phyloP scores from a whole-genome alignment of 2,113 vertebrate genomes.

The Spea bombifrons region DNA sequence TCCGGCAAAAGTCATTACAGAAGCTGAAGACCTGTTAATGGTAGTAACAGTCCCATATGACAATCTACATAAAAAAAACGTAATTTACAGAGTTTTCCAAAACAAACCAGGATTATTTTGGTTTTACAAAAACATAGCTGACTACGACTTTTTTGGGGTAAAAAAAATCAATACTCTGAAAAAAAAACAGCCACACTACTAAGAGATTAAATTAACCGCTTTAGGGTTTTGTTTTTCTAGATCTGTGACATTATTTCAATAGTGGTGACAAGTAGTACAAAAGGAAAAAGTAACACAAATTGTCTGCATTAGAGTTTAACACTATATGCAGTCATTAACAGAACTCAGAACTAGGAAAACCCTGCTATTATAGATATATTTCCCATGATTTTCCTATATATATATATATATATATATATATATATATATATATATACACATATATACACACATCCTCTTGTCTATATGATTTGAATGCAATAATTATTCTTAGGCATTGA shows the following conservation, averaged over 20 bases:
- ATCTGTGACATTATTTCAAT: background rate
- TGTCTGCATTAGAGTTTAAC: no score
- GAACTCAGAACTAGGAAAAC: no score
- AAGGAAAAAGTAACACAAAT: background rate
- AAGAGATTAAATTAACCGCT: constrained; percentile 23
- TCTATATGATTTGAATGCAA: no score
- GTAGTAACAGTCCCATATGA: background rate
- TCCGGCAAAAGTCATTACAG: background rate
- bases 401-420: no score
- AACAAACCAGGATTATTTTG: constrained; percentile 21
- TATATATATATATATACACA: no score
- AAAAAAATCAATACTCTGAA: constrained; percentile 33
- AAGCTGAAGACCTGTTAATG: background rate
- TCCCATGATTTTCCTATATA: no score
- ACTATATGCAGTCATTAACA: no score
- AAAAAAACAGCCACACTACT: constrained; percentile 11
- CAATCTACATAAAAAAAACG: constrained; percentile 14
- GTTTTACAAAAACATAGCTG: constrained; percentile 18
- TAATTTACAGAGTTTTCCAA: constrained; percentile 22
- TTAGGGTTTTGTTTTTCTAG: background rate
- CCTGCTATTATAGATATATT: no score
- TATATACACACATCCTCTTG: no score
- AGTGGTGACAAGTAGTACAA: background rate
- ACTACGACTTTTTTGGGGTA: constrained; percentile 10
- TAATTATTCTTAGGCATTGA: no score